Percentiles rank a stretch among this genome's conserved stretches.
These are phyloP conservation scores for Leptatherina wallacei DNA, from an alignment of 2,797 vertebrate genomes.

Conservation along the genomic window DNA sequence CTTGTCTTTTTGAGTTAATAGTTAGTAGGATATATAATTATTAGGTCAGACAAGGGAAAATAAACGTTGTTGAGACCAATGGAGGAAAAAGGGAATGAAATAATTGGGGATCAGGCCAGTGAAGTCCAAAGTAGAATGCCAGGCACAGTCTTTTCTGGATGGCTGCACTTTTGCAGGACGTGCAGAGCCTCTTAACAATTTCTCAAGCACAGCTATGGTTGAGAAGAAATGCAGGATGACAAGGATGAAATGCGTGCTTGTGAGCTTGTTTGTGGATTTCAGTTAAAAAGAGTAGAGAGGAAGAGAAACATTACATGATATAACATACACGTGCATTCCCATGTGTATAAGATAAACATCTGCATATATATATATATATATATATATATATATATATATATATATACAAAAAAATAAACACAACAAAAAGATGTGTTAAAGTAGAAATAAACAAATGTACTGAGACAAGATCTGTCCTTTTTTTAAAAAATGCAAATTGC, in stretches of 20 bases:
- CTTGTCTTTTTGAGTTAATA: too few species aligned
- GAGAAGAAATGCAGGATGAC: conserved; percentile 43
- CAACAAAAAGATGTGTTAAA: neutral
- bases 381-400: too few species aligned
- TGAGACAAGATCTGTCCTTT: neutral
- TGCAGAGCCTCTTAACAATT: conserved; percentile 69
- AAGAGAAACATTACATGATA: conserved; percentile 2
- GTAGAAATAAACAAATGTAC: conserved; percentile 1
- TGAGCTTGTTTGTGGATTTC: conserved; percentile 1
- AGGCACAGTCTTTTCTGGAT: conserved; percentile 68
- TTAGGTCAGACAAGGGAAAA: neutral
- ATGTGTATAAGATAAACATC: conserved; percentile 6
- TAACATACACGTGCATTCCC: conserved; percentile 1
- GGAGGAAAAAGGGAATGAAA: conserved; percentile 17
- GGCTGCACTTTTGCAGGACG: conserved; percentile 62
- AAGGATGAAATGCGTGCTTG: conserved; percentile 23
- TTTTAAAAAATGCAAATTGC: conserved; percentile 39
- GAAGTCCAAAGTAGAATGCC: conserved; percentile 53
- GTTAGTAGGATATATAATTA: neutral
- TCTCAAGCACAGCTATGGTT: conserved; percentile 22
- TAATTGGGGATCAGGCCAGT: conserved; percentile 58
- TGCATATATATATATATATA: neutral
- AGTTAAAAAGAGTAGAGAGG: neutral
- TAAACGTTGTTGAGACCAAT: neutral
- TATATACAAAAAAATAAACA: too few species aligned